A percentile compares a stretch with the other conserved stretches of the same genome.
phyloP scores from a whole-genome alignment of 1,140 invertebrate species.

The roundworm (Caenorhabditis elegans) region DNA sequence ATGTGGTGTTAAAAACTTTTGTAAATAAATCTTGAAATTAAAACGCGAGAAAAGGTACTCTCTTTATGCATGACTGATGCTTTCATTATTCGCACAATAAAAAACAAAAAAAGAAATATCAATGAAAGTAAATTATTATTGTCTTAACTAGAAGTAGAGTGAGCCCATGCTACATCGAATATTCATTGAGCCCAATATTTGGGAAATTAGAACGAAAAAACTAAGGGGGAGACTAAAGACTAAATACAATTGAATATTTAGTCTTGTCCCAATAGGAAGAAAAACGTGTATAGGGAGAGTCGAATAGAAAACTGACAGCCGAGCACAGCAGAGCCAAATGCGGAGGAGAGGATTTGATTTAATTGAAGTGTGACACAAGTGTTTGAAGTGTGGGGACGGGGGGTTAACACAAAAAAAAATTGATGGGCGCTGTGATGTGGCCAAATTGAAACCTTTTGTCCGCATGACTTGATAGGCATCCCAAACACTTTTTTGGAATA shows the following conservation, averaged over 20 bases:
- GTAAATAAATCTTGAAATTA: not conserved
- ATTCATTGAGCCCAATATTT: not conserved
- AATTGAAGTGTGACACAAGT: slow-evolving; percentile 33
- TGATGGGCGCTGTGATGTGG: not conserved
- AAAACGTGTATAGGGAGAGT: not conserved
- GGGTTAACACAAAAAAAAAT: slow-evolving; percentile 3
- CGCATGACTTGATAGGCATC: not conserved
- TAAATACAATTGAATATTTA: not conserved
- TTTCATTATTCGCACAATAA: not conserved
- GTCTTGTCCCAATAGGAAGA: not conserved
- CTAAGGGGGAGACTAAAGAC: too few relatives aligned
- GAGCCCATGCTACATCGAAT: too few relatives aligned
- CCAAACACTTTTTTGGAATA: not conserved
- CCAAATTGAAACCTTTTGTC: slow-evolving; percentile 22
- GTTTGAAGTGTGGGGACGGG: slow-evolving; percentile 21
- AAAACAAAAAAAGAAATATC: not conserved
- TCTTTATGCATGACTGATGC: not conserved
- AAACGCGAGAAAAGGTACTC: not conserved
- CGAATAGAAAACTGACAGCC: slow-evolving; percentile 8
- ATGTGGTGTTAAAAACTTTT: not conserved
- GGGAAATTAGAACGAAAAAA: not conserved
- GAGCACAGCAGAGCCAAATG: slow-evolving; percentile 22
- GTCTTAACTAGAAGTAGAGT: not conserved
- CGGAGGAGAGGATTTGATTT: slow-evolving; percentile 31
- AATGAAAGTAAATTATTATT: slow-evolving; percentile 21